These are phyloP conservation scores for Euplexia lucipara DNA, from an alignment of 2,888 invertebrate species.

Conservation along the genomic window DNA sequence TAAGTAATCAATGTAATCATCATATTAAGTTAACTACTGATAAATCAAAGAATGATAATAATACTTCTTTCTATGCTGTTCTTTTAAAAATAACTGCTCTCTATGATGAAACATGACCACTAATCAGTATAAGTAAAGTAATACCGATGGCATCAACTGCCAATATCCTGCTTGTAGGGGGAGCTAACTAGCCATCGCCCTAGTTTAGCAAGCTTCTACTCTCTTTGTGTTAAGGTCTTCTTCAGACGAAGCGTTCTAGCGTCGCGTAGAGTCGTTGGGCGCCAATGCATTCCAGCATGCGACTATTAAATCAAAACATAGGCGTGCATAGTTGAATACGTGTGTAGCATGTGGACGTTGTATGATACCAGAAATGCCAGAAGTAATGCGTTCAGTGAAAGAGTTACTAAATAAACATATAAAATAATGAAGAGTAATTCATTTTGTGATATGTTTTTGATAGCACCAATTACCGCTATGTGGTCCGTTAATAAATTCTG, in stretches of 20 bases:
- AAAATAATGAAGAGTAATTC: too few species aligned
- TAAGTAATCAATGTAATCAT: constrained; percentile 1
- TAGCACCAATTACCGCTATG: too few species aligned
- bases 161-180: constrained; percentile 60
- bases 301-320: constrained; percentile 25
- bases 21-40: neutral
- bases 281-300: constrained; percentile 21
- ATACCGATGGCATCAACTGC: constrained; percentile 40
- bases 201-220: constrained; percentile 44
- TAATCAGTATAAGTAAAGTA: constrained; percentile 32
- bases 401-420: neutral
- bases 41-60: neutral
- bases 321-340: constrained; percentile 9
- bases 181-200: constrained; percentile 54
- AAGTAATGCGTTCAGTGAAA: neutral
- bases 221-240: constrained; percentile 18
- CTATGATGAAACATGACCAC: constrained; percentile 12
- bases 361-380: neutral
- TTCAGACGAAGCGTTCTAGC: constrained; percentile 14
- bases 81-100: constrained; percentile 7
- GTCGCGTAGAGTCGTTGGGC: constrained; percentile 2
- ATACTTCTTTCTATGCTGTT: too few species aligned
- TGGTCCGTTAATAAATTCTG: too few species aligned
- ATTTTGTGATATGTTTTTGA: too few species aligned
- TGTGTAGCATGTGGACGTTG: neutral